A percentile compares a stretch with the other conserved stretches of the same genome.
These are phyloP conservation scores for Sesamia nonagrioides DNA, from an alignment of 1,140 invertebrate genomes.

Conservation along the genomic window DNA sequence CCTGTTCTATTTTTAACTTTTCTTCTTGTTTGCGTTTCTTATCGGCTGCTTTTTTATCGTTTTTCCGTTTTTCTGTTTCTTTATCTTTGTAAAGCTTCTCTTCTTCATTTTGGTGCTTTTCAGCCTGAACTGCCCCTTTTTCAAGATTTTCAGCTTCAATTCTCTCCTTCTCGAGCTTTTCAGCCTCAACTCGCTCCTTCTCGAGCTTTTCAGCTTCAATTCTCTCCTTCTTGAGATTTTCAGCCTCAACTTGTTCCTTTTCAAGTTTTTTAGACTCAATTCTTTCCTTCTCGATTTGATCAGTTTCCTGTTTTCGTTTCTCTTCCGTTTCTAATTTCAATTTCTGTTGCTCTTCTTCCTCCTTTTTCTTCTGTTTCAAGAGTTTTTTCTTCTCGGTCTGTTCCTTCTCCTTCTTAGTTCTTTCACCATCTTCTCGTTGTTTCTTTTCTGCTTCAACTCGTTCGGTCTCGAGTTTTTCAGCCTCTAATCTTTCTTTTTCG, in stretches of 20 bases:
- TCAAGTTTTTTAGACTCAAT: too few relatives aligned
- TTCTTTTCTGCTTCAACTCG: slow-evolving; percentile 53
- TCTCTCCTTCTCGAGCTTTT: not conserved
- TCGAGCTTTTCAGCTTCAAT: not conserved
- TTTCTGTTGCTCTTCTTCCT: not conserved
- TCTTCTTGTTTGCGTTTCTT: slow-evolving; percentile 31
- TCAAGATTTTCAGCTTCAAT: not conserved
- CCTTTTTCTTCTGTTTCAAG: not conserved
- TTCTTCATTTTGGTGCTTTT: slow-evolving; percentile 40
- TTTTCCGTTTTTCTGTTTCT: not conserved
- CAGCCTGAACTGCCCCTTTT: slow-evolving; percentile 40
- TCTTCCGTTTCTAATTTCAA: too few relatives aligned
- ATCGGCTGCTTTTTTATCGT: not conserved
- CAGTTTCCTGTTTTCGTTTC: too few relatives aligned
- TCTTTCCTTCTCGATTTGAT: too few relatives aligned
- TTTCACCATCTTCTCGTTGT: slow-evolving; percentile 44
- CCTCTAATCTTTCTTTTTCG: too few relatives aligned
- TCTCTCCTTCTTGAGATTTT: too few relatives aligned
- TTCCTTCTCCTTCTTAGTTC: not conserved
- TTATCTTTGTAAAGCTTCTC: slow-evolving; percentile 28
- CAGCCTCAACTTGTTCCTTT: too few relatives aligned
- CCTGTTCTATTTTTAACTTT: not conserved
- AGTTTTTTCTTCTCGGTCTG: not conserved
- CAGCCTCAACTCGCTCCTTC: not conserved
- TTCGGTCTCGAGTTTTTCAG: slow-evolving; percentile 52